phyloP scores from a whole-genome alignment of 2,797 vertebrate species.

The Muscicapa comitata region DNA sequence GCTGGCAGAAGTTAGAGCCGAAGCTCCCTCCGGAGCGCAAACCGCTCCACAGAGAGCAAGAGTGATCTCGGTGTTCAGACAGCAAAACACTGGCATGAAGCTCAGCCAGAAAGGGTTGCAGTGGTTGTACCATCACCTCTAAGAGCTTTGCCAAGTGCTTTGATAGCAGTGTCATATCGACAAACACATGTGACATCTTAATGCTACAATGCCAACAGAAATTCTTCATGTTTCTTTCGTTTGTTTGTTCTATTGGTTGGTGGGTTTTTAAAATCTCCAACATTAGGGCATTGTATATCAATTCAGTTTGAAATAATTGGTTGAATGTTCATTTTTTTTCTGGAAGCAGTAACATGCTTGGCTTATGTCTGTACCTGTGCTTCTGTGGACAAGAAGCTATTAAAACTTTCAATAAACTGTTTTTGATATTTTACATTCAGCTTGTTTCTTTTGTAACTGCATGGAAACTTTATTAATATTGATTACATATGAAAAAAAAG shows the following conservation, averaged over 20 bases:
- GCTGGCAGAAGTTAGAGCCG: slow-evolving; percentile 76
- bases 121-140: not conserved
- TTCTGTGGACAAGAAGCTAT: not conserved
- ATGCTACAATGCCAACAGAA: not conserved
- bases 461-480: not conserved
- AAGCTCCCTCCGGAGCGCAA: slow-evolving; percentile 68
- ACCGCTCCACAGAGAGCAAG: slow-evolving; percentile 40
- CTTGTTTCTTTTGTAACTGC: not conserved
- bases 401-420: not conserved
- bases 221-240: not conserved
- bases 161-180: not conserved
- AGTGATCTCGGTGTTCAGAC: not conserved
- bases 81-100: not conserved
- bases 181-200: not conserved
- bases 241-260: not conserved
- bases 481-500: not conserved
- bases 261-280: not conserved
- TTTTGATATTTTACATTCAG: not conserved
- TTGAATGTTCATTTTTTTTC: not conserved
- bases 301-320: not conserved
- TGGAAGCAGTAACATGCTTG: not conserved
- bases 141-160: not conserved
- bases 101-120: not conserved
- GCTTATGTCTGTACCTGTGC: not conserved
- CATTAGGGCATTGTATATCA: not conserved